Evolutionary conservation across 2,888 invertebrate species (phyloP).

Genomic region (Steinernema carpocapsae): DNA sequence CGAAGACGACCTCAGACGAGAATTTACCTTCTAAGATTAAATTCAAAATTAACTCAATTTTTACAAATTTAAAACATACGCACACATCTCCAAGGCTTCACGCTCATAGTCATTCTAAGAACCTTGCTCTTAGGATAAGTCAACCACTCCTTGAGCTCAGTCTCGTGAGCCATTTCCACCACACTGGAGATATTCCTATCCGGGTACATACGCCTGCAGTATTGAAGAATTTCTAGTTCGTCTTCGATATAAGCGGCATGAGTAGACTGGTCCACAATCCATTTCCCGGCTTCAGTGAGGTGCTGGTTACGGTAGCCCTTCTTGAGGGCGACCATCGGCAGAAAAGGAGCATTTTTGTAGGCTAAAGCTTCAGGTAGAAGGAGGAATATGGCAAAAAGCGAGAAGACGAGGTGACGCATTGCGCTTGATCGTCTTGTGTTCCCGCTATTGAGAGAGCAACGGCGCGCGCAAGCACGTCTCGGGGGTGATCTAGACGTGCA

Average conservation of each 20-base stretch:
- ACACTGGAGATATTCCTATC: background rate
- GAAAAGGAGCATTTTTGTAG: background rate
- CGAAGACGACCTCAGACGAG: background rate
- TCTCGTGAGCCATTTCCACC: constrained; percentile 11
- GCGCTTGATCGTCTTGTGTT: constrained; percentile 3
- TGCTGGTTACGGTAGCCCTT: constrained; percentile 5
- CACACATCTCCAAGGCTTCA: constrained; percentile 30
- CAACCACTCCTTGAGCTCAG: background rate
- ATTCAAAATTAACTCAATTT: too few species aligned
- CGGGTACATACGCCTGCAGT: background rate
- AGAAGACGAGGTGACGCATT: background rate
- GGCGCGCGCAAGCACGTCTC: background rate
- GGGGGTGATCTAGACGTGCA: background rate
- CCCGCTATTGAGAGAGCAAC: background rate
- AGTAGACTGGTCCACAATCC: background rate
- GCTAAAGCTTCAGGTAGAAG: too few species aligned
- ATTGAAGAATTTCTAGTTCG: background rate
- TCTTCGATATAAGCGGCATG: background rate
- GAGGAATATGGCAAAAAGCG: background rate
- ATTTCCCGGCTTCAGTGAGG: background rate
- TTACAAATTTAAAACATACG: background rate
- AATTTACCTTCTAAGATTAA: background rate
- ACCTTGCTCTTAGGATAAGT: constrained; percentile 3
- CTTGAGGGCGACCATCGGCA: background rate
- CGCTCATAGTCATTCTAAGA: background rate